Evolutionary conservation across 2,797 vertebrate genomes (phyloP).

Genomic region (Brotula barbata): DNA sequence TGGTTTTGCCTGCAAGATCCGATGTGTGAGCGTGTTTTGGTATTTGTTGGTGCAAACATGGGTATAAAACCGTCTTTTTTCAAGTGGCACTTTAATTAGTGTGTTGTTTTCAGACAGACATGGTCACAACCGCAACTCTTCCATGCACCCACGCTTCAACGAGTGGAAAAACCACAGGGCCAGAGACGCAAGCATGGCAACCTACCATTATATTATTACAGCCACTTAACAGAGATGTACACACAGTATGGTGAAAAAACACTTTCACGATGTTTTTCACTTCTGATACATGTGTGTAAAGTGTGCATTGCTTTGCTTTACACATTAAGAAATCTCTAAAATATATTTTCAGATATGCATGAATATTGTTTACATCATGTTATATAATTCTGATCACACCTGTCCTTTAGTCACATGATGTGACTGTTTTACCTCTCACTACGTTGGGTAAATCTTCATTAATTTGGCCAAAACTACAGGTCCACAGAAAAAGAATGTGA

Average conservation of each 20-base stretch:
- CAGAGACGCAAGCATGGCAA: conserved; percentile 53
- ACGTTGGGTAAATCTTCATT: too few species aligned
- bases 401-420: neutral
- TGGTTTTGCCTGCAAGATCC: conserved; percentile 29
- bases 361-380: conserved; percentile 1
- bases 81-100: conserved; percentile 72
- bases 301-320: conserved; percentile 1
- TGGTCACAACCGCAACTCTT: conserved; percentile 72
- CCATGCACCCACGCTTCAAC: conserved; percentile 66
- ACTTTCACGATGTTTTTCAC: conserved; percentile 33
- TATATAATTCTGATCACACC: neutral
- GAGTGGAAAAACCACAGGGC: conserved; percentile 61
- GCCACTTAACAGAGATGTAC: conserved; percentile 50
- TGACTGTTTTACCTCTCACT: neutral
- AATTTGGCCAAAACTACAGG: neutral
- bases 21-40: conserved; percentile 35
- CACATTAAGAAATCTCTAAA: too few species aligned
- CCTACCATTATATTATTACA: conserved; percentile 59
- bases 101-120: conserved; percentile 76
- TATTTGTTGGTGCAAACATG: conserved; percentile 43
- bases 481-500: neutral
- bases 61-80: conserved; percentile 58
- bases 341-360: neutral
- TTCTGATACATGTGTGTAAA: conserved; percentile 24
- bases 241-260: conserved; percentile 35